Evolutionary conservation across 2,888 invertebrate genomes (phyloP).

Genomic region (Harmothoe impar): DNA sequence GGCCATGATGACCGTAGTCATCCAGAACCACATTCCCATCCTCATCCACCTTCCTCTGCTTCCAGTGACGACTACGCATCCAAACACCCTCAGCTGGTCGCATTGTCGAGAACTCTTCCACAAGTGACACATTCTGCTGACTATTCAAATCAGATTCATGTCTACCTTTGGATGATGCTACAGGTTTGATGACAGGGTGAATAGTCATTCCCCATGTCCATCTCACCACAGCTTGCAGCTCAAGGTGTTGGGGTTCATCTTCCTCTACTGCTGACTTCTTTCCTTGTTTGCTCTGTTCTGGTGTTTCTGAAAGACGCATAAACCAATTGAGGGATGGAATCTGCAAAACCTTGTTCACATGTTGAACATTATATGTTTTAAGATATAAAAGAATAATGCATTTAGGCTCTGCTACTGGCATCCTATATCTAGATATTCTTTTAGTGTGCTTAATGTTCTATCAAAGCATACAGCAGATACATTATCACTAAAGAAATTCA

Average conservation of each 20-base stretch:
- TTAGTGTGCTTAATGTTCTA: too few relatives aligned
- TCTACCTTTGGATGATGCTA: not conserved
- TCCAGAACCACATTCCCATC: not conserved
- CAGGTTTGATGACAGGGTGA: not conserved
- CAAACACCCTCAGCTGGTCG: not conserved
- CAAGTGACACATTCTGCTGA: not conserved
- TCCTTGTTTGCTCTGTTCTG: not conserved
- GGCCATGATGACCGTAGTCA: not conserved
- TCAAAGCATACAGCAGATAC: too few relatives aligned
- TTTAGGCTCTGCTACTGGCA: too few relatives aligned
- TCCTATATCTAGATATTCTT: too few relatives aligned
- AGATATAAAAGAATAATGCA: too few relatives aligned
- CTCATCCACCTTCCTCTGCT: not conserved
- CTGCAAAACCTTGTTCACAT: too few relatives aligned
- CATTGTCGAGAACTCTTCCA: not conserved
- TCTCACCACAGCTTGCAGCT: not conserved
- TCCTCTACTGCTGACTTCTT: not conserved
- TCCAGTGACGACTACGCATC: not conserved
- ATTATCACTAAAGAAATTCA: too few relatives aligned
- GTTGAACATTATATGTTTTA: too few relatives aligned
- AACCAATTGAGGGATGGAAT: too few relatives aligned
- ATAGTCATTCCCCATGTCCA: constrained; percentile 8
- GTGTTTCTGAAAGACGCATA: not conserved
- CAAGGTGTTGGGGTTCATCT: not conserved
- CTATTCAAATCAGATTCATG: not conserved